Conservation (phyloP, 2,797 vertebrate species). For the Cynopterus sphinx region DNA sequence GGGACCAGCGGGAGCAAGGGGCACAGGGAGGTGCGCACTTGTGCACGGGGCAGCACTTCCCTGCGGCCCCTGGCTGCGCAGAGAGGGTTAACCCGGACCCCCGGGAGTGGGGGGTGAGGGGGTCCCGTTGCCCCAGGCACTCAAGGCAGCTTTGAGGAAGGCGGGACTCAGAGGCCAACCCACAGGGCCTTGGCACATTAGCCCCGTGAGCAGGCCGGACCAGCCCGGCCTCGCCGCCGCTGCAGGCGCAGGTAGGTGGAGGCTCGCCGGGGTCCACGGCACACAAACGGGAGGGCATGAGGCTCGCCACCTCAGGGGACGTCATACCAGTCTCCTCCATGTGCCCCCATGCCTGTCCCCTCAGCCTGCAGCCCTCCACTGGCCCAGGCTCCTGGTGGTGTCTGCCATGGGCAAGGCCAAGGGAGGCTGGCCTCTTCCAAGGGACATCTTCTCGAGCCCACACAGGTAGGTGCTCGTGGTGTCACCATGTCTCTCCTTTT, state of each 20-base stretch:
- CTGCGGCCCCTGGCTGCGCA: not conserved
- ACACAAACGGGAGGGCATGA: rapidly evolving
- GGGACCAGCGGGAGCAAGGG: not conserved
- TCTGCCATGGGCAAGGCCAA: not conserved
- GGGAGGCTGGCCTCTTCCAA: not conserved
- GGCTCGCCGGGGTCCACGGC: no score
- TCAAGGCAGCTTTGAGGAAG: not conserved
- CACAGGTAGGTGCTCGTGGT: rapidly evolving
- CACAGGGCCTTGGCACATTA: not conserved
- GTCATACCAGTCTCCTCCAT: rapidly evolving
- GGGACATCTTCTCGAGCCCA: no score
- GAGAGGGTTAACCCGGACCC: not conserved
- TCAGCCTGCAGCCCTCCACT: not conserved
- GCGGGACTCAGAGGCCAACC: not conserved
- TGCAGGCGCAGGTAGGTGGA: not conserved
- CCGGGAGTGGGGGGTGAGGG: no score
- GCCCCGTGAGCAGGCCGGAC: not conserved
- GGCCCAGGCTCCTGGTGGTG: not conserved
- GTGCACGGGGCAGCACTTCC: rapidly evolving
- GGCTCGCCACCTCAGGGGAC: not conserved
- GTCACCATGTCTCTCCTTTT: no score
- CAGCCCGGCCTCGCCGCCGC: rapidly evolving
- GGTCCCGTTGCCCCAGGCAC: not conserved
- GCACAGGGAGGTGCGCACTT: not conserved
- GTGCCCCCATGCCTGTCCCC: not conserved